phyloP scores from a whole-genome alignment of 2,797 vertebrate genomes.

The Semotilus atromaculatus region DNA sequence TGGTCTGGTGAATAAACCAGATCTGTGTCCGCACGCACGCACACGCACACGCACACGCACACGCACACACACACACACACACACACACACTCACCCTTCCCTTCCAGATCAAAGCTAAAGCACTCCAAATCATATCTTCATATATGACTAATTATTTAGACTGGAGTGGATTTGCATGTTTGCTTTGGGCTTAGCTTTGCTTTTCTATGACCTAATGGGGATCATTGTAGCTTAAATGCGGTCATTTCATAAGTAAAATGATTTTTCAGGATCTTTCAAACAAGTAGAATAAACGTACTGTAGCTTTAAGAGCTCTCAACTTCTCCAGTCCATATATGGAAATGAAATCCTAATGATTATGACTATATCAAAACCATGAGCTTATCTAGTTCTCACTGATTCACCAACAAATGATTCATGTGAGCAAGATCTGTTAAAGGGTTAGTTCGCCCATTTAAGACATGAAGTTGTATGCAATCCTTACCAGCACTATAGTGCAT shows the following conservation, averaged over 20 bases:
- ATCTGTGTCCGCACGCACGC: slow-evolving; percentile 42
- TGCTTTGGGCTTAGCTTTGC: slow-evolving; percentile 9
- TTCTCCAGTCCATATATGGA: neutral
- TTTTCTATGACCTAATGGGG: neutral
- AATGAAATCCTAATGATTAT: neutral
- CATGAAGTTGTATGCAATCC: no score
- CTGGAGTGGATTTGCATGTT: slow-evolving; percentile 1
- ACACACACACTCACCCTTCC: slow-evolving; percentile 34
- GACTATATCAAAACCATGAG: neutral
- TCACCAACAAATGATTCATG: neutral
- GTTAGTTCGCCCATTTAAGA: no score
- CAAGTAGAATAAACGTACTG: neutral
- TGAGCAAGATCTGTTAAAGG: neutral
- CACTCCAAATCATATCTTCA: slow-evolving; percentile 8
- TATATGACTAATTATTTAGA: neutral
- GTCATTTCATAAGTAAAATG: neutral
- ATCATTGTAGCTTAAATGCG: neutral
- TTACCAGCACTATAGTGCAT: no score
- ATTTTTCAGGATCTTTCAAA: neutral
- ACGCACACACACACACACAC: slow-evolving; percentile 42
- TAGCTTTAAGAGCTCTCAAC: neutral
- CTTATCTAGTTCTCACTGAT: neutral
- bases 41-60: slow-evolving; percentile 15
- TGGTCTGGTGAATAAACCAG: slow-evolving; percentile 20
- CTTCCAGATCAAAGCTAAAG: slow-evolving; percentile 18